phyloP scores from a whole-genome alignment of 2,888 invertebrate species.

The Cremastobaeus sp. region DNA sequence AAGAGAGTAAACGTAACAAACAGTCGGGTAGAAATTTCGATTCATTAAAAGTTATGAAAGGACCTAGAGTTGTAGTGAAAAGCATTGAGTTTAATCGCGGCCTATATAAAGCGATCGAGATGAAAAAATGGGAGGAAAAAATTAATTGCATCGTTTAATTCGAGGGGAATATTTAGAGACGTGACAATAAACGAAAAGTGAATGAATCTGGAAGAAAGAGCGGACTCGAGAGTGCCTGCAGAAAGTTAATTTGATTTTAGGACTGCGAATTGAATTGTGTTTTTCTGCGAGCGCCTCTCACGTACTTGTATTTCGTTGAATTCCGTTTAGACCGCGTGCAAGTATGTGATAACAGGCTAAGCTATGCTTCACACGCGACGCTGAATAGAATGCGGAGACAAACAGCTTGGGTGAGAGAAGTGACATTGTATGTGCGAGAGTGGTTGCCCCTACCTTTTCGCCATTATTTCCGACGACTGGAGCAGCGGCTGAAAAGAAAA shows the following conservation, averaged over 20 bases:
- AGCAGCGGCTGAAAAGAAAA: slow-evolving; percentile 51
- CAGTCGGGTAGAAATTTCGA: slow-evolving; percentile 9
- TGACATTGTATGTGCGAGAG: slow-evolving; percentile 59
- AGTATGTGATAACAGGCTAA: slow-evolving; percentile 58
- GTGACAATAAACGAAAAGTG: too few species aligned
- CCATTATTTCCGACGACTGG: slow-evolving; percentile 48
- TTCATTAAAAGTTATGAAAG: slow-evolving; percentile 34
- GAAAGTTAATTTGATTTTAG: slow-evolving; percentile 48
- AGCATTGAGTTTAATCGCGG: too few species aligned
- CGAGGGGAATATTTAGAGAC: too few species aligned
- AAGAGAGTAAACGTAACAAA: neutral
- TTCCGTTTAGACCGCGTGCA: slow-evolving; percentile 39
- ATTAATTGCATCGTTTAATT: slow-evolving; percentile 4
- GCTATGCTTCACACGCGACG: slow-evolving; percentile 39
- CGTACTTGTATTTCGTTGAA: slow-evolving; percentile 47
- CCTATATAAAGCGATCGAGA: too few species aligned
- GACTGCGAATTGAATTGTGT: slow-evolving; percentile 41
- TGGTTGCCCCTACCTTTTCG: slow-evolving; percentile 44
- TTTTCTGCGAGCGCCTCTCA: slow-evolving; percentile 29
- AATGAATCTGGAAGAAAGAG: slow-evolving; percentile 2
- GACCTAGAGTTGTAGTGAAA: slow-evolving; percentile 7
- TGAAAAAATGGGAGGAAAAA: slow-evolving; percentile 1
- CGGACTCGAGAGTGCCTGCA: neutral
- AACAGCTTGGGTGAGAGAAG: slow-evolving; percentile 59
- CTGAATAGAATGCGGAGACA: slow-evolving; percentile 57